Percentiles rank a stretch among this genome's conserved stretches.
phyloP scores from a whole-genome alignment of 2,797 vertebrate species.

The Oreortyx pictus region DNA sequence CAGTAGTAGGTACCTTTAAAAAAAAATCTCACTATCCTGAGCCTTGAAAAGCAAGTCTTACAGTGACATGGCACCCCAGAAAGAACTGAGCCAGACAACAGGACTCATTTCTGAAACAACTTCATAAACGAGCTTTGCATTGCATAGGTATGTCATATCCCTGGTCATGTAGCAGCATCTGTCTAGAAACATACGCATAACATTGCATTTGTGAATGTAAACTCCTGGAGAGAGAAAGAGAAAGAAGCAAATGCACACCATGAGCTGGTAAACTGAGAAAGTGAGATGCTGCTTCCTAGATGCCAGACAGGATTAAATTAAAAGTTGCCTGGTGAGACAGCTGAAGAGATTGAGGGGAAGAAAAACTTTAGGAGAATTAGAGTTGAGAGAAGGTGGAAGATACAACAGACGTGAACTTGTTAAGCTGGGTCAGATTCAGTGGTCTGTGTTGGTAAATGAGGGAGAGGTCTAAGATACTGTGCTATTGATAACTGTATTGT shows the following conservation, averaged over 20 bases:
- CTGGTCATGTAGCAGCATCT: background rate
- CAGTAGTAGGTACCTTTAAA: background rate
- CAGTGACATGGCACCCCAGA: too few species aligned
- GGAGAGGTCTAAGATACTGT: background rate
- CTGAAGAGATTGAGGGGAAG: background rate
- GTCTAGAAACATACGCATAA: background rate
- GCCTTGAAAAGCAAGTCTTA: too few species aligned
- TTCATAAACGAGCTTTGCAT: too few species aligned
- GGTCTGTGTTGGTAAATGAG: rapidly evolving
- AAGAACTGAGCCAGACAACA: too few species aligned
- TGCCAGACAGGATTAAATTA: background rate
- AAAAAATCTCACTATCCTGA: too few species aligned
- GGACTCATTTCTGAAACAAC: too few species aligned
- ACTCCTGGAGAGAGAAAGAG: background rate
- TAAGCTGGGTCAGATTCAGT: background rate
- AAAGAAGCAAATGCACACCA: background rate
- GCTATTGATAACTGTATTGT: background rate
- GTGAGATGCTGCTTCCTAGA: background rate
- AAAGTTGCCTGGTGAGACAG: background rate
- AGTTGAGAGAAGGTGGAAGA: background rate
- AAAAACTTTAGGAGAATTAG: background rate
- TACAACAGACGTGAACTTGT: background rate
- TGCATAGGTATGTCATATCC: too few species aligned
- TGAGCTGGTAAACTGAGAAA: background rate
- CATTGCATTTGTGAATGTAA: background rate